A percentile compares a stretch with the other conserved stretches of the same genome.
phyloP scores from a whole-genome alignment of 1,140 invertebrate species.

The Bombus waltoni region DNA sequence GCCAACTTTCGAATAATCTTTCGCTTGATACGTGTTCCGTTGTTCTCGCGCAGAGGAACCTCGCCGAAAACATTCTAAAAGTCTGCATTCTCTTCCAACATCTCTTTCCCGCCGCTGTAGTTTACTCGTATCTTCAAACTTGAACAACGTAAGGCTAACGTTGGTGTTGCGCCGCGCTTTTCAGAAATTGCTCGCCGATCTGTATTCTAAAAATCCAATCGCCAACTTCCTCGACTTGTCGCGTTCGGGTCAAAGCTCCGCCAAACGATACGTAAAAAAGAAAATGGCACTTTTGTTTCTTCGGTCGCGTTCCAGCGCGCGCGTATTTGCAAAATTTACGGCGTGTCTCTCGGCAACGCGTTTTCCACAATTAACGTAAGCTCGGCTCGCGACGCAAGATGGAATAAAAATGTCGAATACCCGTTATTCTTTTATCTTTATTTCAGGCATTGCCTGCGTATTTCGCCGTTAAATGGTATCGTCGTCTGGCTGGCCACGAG shows the following conservation, averaged over 20 bases:
- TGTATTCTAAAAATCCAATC: too few species aligned
- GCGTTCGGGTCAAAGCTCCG: too few species aligned
- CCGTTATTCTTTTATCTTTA: neutral
- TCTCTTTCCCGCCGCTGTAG: neutral
- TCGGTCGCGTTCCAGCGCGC: neutral
- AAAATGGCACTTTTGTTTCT: too few species aligned
- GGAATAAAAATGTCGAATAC: neutral
- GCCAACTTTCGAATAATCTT: constrained; percentile 20
- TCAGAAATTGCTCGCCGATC: too few species aligned
- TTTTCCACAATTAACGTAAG: neutral
- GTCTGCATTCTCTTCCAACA: too few species aligned
- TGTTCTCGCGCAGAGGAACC: neutral
- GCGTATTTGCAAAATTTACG: neutral
- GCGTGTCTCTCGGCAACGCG: too few species aligned
- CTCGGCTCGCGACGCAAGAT: neutral
- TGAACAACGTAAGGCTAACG: neutral
- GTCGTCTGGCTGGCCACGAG: neutral
- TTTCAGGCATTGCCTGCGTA: neutral
- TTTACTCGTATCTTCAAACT: neutral
- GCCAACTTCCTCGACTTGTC: too few species aligned
- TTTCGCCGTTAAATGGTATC: neutral
- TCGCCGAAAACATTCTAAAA: neutral
- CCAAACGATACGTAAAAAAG: too few species aligned
- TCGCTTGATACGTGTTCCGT: constrained; percentile 1
- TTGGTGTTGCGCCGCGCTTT: too few species aligned